phyloP scores from a whole-genome alignment of 1,140 invertebrate genomes.

The Cyclina sinensis region DNA sequence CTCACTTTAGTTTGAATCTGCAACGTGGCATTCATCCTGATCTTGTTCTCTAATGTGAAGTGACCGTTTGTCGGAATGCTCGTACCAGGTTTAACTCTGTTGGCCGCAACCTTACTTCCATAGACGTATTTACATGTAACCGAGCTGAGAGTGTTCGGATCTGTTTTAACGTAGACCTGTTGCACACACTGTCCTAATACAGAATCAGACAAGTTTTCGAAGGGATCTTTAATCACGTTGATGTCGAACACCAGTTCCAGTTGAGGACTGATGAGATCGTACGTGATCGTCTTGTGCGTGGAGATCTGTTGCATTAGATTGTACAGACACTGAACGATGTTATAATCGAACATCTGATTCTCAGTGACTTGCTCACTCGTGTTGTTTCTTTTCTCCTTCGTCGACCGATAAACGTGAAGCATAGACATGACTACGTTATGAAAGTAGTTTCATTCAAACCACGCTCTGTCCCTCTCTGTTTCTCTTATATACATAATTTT shows the following conservation, averaged over 20 bases:
- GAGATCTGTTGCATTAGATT: neutral
- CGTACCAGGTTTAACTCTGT: slow-evolving; percentile 17
- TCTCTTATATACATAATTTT: no score
- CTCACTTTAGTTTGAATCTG: slow-evolving; percentile 14
- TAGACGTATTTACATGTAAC: slow-evolving; percentile 18
- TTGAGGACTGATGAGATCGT: neutral
- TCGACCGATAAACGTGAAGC: slow-evolving; percentile 18
- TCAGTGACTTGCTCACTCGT: neutral
- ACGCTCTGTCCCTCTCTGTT: no score
- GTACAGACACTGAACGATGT: slow-evolving; percentile 18
- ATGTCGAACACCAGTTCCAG: slow-evolving; percentile 6
- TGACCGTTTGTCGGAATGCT: slow-evolving; percentile 17
- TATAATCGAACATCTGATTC: neutral
- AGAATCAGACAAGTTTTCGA: slow-evolving; percentile 13
- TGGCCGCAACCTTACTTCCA: neutral
- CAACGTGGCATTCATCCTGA: neutral
- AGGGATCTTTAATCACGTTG: neutral
- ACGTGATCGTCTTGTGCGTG: neutral
- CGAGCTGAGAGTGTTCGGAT: neutral
- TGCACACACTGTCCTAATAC: slow-evolving; percentile 17
- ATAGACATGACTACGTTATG: slow-evolving; percentile 15
- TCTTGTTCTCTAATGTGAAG: slow-evolving; percentile 13
- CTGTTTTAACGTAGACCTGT: slow-evolving; percentile 15
- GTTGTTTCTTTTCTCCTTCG: neutral
- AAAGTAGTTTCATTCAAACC: no score